These are phyloP conservation scores for Alectoris magna DNA, from an alignment of 2,797 vertebrate species.

Conservation along the genomic window DNA sequence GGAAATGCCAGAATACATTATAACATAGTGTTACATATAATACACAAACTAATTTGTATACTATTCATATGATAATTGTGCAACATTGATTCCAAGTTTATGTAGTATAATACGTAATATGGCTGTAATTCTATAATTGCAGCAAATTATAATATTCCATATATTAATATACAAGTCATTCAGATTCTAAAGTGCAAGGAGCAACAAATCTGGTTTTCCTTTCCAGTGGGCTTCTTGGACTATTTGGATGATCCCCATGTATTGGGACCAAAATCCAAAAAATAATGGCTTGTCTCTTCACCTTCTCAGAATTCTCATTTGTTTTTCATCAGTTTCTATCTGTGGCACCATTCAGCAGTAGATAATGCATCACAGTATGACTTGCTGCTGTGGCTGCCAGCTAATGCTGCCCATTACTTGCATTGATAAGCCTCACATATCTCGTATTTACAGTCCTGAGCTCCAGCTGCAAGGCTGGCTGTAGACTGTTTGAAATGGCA, in stretches of 20 bases:
- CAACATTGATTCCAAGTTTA: not conserved
- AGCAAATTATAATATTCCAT: not conserved
- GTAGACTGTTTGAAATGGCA: not conserved
- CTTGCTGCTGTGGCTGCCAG: not conserved
- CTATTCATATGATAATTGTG: slow-evolving; percentile 30
- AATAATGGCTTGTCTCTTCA: not conserved
- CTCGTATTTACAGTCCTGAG: not conserved
- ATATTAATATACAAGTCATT: not conserved
- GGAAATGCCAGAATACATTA: not conserved
- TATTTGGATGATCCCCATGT: not conserved
- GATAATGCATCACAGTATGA: not conserved
- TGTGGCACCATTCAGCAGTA: not conserved
- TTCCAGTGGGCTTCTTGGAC: not conserved
- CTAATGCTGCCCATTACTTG: not conserved
- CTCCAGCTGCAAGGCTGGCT: not conserved
- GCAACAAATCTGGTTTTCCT: not conserved
- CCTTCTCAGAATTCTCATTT: not conserved
- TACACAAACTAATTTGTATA: not conserved
- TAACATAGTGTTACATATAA: not conserved
- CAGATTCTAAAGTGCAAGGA: not conserved
- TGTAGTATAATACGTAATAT: slow-evolving; percentile 20
- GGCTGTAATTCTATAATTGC: slow-evolving; percentile 40
- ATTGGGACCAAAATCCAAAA: not conserved
- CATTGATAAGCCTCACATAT: not conserved
- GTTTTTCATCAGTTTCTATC: not conserved